These are phyloP conservation scores for Urocolius indicus DNA, from an alignment of 2,113 vertebrate genomes.

Conservation along the genomic window DNA sequence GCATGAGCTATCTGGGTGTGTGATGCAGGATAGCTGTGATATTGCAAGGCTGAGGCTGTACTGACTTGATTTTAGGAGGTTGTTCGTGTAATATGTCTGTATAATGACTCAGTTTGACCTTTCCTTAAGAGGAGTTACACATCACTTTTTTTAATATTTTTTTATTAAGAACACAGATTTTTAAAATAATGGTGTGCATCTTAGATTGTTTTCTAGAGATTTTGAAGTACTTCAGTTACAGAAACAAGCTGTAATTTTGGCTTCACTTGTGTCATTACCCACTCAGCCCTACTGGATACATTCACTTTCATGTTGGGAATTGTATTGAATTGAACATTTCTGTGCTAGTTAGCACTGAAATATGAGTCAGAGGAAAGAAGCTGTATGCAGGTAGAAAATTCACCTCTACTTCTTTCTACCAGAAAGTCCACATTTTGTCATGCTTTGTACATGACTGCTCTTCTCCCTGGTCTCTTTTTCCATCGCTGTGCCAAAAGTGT, in stretches of 20 bases:
- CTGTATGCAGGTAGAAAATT: neutral
- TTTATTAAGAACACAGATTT: neutral
- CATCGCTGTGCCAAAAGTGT: neutral
- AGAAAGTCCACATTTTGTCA: rapidly evolving
- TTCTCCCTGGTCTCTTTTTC: neutral
- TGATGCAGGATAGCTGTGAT: neutral
- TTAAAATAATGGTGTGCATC: neutral
- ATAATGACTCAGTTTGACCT: neutral
- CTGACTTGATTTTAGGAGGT: neutral
- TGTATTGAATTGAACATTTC: neutral
- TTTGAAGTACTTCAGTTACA: neutral
- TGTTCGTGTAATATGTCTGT: neutral
- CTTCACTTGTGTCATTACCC: neutral
- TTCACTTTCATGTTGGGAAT: neutral
- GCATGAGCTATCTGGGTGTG: neutral
- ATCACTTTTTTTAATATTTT: no score
- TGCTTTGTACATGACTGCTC: neutral
- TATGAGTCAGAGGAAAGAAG: neutral
- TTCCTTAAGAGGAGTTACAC: neutral
- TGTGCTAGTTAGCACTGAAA: neutral
- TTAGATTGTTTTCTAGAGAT: neutral
- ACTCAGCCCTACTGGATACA: neutral
- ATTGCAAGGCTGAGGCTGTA: neutral
- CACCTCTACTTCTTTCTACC: neutral
- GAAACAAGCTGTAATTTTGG: neutral